phyloP scores from a whole-genome alignment of 37 sponge, comb jelly and placozoan genomes.

The Tethya wilhelma region DNA sequence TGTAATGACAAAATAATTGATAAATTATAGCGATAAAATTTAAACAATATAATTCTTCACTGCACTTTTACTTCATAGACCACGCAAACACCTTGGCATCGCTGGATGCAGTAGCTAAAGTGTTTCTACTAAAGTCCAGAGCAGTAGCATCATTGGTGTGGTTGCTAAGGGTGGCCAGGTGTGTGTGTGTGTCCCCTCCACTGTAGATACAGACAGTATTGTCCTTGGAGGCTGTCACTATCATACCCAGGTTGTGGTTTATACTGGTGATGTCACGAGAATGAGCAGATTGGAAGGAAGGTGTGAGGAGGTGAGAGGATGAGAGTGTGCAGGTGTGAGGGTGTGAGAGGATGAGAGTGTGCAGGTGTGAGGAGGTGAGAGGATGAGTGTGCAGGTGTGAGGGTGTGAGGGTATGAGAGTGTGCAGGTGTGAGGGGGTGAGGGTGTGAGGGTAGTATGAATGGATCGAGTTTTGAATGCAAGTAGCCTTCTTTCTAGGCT shows the following conservation, averaged over 20 bases:
- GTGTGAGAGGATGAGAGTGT: neutral
- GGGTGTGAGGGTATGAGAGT: neutral
- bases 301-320: neutral
- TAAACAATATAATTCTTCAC: too few species aligned
- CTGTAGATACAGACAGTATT: slow-evolving; percentile 37
- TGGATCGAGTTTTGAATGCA: too few species aligned
- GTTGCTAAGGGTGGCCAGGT: slow-evolving; percentile 2
- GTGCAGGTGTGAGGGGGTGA: neutral
- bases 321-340: neutral
- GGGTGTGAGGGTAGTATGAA: too few species aligned
- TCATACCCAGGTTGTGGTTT: slow-evolving; percentile 61
- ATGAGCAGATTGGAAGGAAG: slow-evolving; percentile 29
- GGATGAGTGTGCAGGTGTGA: neutral
- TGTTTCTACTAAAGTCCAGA: slow-evolving; percentile 34
- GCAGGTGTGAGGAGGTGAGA: neutral
- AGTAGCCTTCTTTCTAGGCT: too few species aligned
- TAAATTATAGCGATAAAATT: too few species aligned
- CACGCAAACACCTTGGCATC: too few species aligned
- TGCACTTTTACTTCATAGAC: too few species aligned
- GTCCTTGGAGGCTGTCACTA: slow-evolving; percentile 61
- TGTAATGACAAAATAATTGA: too few species aligned
- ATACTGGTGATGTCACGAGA: slow-evolving; percentile 33
- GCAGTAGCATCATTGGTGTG: slow-evolving; percentile 20
- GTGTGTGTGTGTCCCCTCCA: neutral
- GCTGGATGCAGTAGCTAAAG: too few species aligned